A percentile compares a stretch with the other conserved stretches of the same genome.
Conservation (phyloP, 2,797 vertebrate species). For the Vireo griseus region DNA sequence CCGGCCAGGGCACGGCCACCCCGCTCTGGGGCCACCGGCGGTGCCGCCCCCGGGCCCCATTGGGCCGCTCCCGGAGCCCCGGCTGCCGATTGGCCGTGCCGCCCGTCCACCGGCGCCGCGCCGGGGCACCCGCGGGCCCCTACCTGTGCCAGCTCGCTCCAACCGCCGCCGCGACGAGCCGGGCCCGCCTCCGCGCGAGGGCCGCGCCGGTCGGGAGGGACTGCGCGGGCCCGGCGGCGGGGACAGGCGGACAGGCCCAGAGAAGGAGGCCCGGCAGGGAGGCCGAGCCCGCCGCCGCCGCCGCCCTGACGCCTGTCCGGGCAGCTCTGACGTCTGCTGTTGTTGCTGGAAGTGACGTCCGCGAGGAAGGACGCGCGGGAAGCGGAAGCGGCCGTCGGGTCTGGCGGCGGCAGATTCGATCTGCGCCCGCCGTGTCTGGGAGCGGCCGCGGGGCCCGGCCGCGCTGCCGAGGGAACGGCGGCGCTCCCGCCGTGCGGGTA, state of each 20-base stretch:
- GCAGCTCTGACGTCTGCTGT: slow-evolving; percentile 72
- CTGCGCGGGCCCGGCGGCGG: background rate
- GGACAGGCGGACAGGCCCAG: background rate
- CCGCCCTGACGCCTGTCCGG: background rate
- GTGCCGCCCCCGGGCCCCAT: background rate
- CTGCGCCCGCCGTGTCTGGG: accelerated
- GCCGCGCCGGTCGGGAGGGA: slow-evolving; percentile 34
- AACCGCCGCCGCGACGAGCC: slow-evolving; percentile 74
- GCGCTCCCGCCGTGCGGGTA: background rate
- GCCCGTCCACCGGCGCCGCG: too few species aligned
- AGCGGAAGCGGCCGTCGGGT: background rate
- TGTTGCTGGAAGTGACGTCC: slow-evolving; percentile 76
- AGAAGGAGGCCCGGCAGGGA: background rate
- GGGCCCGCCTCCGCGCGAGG: slow-evolving; percentile 35
- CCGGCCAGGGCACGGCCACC: background rate
- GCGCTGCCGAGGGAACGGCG: background rate
- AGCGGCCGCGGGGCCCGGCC: background rate
- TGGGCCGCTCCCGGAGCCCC: background rate
- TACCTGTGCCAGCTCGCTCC: slow-evolving; percentile 33
- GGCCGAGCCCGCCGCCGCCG: background rate
- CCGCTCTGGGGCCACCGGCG: background rate
- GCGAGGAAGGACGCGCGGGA: background rate
- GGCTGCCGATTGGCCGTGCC: too few species aligned
- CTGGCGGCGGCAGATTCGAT: background rate
- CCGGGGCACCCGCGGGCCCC: background rate